These are phyloP conservation scores for Enteromius argenteus DNA, from an alignment of 2,797 vertebrate species.

Conservation along the genomic window DNA sequence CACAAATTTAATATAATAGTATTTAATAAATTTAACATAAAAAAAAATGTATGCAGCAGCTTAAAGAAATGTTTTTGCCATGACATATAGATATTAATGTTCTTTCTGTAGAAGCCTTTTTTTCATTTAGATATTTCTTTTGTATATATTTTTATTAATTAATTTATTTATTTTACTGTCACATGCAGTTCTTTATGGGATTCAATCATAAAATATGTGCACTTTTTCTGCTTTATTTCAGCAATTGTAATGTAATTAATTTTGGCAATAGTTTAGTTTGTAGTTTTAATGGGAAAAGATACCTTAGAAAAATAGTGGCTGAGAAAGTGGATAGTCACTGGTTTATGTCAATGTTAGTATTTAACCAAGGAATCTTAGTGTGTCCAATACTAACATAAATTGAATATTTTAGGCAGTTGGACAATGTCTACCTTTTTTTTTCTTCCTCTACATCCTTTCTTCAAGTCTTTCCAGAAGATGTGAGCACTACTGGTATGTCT, in stretches of 20 bases:
- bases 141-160: neutral
- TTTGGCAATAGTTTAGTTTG: neutral
- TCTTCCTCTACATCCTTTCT: slow-evolving; percentile 6
- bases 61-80: neutral
- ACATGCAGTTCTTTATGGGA: neutral
- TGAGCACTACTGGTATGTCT: slow-evolving; percentile 45
- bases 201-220: neutral
- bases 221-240: neutral
- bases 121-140: neutral
- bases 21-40: neutral
- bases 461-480: slow-evolving; percentile 10
- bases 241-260: neutral
- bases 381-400: neutral
- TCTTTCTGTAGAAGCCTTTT: neutral
- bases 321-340: neutral
- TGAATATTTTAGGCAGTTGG: neutral
- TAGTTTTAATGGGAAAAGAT: neutral
- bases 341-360: neutral
- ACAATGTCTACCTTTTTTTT: slow-evolving; percentile 1
- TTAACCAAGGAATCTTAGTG: neutral
- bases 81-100: neutral
- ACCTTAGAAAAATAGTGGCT: neutral
- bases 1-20: neutral
- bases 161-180: neutral
- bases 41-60: neutral